Percentiles rank a stretch among this genome's conserved stretches.
Conservation (phyloP, 2,888 invertebrate genomes). For the Lymantria dispar region DNA sequence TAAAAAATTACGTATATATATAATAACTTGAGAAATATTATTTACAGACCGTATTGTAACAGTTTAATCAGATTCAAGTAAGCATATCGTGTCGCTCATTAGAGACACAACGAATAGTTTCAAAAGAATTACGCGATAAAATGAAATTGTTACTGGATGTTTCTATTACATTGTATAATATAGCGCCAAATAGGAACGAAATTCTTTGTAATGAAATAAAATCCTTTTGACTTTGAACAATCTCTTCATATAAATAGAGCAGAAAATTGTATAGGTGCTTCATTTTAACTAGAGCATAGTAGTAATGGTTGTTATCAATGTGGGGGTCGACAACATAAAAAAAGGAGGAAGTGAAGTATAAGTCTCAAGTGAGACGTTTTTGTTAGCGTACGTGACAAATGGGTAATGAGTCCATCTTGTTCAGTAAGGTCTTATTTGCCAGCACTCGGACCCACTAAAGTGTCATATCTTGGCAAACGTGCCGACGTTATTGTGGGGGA, state of each 20-base stretch:
- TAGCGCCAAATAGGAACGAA: no score
- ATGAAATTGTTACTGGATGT: no score
- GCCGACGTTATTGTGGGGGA: conserved; percentile 3
- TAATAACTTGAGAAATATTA: no score
- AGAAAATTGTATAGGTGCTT: conserved; percentile 19
- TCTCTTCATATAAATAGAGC: conserved; percentile 4
- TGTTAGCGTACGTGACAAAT: conserved; percentile 49
- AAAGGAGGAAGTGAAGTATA: conserved; percentile 24
- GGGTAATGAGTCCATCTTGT: conserved; percentile 46
- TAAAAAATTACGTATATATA: no score
- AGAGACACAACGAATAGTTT: no score
- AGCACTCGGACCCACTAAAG: conserved; percentile 20
- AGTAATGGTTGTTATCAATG: conserved; percentile 19
- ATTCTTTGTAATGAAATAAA: neutral
- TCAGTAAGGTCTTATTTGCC: conserved; percentile 29
- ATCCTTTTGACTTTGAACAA: neutral
- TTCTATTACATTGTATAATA: no score
- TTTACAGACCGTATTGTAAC: no score
- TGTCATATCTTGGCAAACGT: conserved; percentile 14
- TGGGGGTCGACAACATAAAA: conserved; percentile 26
- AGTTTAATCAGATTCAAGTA: no score
- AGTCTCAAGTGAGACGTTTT: conserved; percentile 24
- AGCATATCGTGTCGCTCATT: no score
- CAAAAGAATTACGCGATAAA: no score
- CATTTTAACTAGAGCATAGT: conserved; percentile 13